Percentiles rank a stretch among this genome's conserved stretches.
phyloP scores from a whole-genome alignment of 2,797 vertebrate genomes.

The Fistularia commersonii region DNA sequence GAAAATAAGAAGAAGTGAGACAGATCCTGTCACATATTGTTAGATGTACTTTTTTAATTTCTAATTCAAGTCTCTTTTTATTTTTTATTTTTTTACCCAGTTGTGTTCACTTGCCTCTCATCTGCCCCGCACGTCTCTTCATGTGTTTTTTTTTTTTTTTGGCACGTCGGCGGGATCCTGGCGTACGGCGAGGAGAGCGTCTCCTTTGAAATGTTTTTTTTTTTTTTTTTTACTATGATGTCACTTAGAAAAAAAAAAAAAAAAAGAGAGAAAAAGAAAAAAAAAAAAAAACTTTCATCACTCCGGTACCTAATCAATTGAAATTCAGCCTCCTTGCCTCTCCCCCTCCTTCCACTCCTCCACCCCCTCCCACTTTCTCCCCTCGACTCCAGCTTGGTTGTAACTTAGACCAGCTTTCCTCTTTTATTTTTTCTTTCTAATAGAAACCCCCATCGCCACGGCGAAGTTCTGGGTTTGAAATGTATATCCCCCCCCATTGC shows the following conservation, averaged over 20 bases:
- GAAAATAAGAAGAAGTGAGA: conserved; percentile 50
- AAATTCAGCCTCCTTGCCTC: conserved; percentile 59
- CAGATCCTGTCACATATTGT: conserved; percentile 55
- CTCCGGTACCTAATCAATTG: conserved; percentile 64
- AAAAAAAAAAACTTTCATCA: conserved; percentile 67
- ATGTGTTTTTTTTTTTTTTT: conserved; percentile 63
- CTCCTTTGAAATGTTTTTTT: conserved; percentile 70
- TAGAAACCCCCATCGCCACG: conserved; percentile 50
- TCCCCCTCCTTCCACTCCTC: conserved; percentile 17
- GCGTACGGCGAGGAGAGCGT: conserved; percentile 49
- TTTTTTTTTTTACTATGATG: conserved; percentile 62
- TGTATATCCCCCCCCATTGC: conserved; percentile 43
- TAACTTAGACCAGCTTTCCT: conserved; percentile 65
- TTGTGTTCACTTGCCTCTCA: conserved; percentile 51
- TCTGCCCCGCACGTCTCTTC: conserved; percentile 47
- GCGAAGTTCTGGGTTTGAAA: conserved; percentile 53
- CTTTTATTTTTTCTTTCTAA: conserved; percentile 51
- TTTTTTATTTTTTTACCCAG: conserved; percentile 38
- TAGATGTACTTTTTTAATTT: conserved; percentile 49
- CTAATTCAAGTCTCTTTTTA: no score
- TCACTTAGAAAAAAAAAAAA: conserved; percentile 47
- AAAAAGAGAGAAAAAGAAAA: not conserved
- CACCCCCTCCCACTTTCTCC: conserved; percentile 16
- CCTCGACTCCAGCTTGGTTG: conserved; percentile 49
- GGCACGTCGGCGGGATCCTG: conserved; percentile 57